phyloP scores from a whole-genome alignment of 2,888 invertebrate genomes.

The Rhaphigaster nebulosa region DNA sequence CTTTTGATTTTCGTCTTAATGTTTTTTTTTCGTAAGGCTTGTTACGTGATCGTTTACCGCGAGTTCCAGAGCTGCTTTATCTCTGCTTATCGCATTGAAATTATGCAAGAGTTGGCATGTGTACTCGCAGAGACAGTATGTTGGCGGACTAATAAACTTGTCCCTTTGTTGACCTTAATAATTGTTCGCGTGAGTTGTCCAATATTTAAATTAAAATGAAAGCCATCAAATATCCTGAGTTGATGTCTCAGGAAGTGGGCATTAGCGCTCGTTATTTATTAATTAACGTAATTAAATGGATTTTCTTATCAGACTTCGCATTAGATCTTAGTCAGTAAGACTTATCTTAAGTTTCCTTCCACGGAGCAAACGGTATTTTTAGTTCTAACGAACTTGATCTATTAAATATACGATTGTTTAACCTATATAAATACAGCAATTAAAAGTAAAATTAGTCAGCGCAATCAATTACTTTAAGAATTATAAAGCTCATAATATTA shows the following conservation, averaged over 20 bases:
- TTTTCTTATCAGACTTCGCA: background rate
- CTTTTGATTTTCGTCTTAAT: background rate
- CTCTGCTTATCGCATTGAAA: slow-evolving; percentile 18
- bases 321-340: background rate
- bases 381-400: background rate
- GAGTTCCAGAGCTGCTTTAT: slow-evolving; percentile 12
- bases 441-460: background rate
- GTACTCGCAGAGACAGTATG: background rate
- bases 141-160: slow-evolving; percentile 26
- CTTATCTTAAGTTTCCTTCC: background rate
- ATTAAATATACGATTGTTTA: background rate
- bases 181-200: slow-evolving; percentile 38
- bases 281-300: background rate
- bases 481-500: too few species aligned
- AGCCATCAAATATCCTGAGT: background rate
- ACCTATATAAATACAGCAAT: background rate
- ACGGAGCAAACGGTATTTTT: background rate
- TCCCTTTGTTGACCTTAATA: slow-evolving; percentile 17
- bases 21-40: background rate
- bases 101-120: slow-evolving; percentile 10
- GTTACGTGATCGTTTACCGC: slow-evolving; percentile 12
- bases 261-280: background rate
- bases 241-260: background rate
- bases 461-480: too few species aligned
- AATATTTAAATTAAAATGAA: background rate